phyloP scores from a whole-genome alignment of 2,797 vertebrate genomes.

The Manis crassicaudata region DNA sequence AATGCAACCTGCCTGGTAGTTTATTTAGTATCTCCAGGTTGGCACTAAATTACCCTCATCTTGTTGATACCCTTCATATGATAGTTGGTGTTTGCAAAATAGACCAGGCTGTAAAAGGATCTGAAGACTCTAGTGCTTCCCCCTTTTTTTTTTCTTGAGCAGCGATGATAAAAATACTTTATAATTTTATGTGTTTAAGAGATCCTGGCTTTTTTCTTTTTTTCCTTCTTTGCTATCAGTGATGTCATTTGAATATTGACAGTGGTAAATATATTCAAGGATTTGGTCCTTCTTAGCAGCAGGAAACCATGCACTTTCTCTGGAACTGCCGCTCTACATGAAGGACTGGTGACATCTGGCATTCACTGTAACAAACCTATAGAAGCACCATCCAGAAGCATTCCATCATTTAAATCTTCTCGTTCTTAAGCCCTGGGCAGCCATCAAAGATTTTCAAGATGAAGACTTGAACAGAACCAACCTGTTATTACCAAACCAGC shows the following conservation, averaged over 20 bases:
- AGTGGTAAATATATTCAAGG: not conserved
- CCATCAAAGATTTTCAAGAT: slow-evolving; percentile 53
- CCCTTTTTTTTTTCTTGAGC: not conserved
- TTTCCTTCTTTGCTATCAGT: not conserved
- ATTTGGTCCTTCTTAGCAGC: not conserved
- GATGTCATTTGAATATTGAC: slow-evolving; percentile 45
- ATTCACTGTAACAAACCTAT: slow-evolving; percentile 48
- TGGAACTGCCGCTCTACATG: not conserved
- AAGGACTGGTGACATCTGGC: not conserved
- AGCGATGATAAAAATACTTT: slow-evolving; percentile 46
- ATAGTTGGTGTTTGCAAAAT: slow-evolving; percentile 60
- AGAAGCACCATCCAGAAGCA: not conserved
- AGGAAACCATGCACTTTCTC: not conserved
- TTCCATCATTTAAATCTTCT: slow-evolving; percentile 39
- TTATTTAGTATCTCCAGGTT: slow-evolving; percentile 65
- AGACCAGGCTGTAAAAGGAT: slow-evolving; percentile 54
- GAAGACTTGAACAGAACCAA: slow-evolving; percentile 52
- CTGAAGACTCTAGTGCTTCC: slow-evolving; percentile 1
- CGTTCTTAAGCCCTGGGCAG: slow-evolving; percentile 56
- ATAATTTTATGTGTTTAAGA: slow-evolving; percentile 33
- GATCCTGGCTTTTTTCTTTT: not conserved
- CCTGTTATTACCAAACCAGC: slow-evolving; percentile 67
- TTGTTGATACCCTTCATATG: slow-evolving; percentile 54
- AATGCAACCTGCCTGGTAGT: slow-evolving; percentile 63
- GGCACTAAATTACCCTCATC: slow-evolving; percentile 62